Evolutionary conservation across 2,797 vertebrate genomes (phyloP), one percentile per base, ranked within the genome.

Genomic region (Aplochiton taeniatus): DNA sequence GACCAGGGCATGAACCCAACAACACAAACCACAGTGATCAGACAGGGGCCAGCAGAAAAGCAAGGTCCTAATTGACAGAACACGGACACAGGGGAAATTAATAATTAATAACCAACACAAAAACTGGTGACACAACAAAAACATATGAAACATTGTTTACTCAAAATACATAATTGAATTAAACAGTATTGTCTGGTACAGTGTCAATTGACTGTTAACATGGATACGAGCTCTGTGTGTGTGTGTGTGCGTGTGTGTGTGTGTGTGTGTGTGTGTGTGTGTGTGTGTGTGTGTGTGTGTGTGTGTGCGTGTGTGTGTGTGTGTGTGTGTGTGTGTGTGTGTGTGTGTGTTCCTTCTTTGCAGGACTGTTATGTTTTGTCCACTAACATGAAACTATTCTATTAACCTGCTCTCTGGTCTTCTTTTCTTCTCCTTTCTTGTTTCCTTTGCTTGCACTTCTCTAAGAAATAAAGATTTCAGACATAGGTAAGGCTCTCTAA

Each of bases 401-500:
- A 89, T 92, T 63, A 47, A 66, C 50, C 89, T 75, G 79, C 86
- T 85, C 76, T 85, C 83, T 81, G 79, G 46, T 68, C 55, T 68
- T 56, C 46, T 61, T n/a, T n/a, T 68, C 83, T 63, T 89, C 87
- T 68, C 74, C 90, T 56, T 74, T 31, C 61, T 75, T 19, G 67
- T 73, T 45, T 87, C 79, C 89, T n/a, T 89, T 82, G 86, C 81
- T 90, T 93, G 90, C 92, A 88, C 88, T 69, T 83, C 86, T 87
- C 81, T 90, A 96, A 99, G 97, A 98, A 99, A 99, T 96, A 99
- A 99, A 97, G 97, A 99, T 97, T 99, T 98, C 96, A 96, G 96
- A 94, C 97, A 99, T 94, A 99, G 97, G 97, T 99, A 98, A 98
- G 96, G 89, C 18, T 67, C n/a, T 75, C 58, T 82, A 75, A 78